Conservation (phyloP, 1,140 invertebrate genomes). For the Drosophila tani region DNA sequence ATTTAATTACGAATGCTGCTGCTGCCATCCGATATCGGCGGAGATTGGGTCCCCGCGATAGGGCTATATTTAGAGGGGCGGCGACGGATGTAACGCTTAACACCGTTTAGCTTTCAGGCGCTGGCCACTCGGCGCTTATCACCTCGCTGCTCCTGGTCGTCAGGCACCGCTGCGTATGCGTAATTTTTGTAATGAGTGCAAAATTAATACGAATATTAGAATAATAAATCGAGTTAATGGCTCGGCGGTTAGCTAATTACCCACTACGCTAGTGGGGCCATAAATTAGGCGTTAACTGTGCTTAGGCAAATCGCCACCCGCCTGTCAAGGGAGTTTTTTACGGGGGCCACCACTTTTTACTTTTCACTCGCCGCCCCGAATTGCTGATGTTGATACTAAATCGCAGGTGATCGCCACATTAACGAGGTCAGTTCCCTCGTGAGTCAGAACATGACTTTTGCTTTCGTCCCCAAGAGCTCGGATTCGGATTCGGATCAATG, state of each 20-base stretch:
- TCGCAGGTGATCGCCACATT: conserved; percentile 22
- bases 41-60: conserved; percentile 33
- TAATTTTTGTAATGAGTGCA: conserved; percentile 17
- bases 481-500: conserved; percentile 20
- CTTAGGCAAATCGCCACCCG: conserved; percentile 9
- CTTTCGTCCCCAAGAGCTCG: conserved; percentile 39
- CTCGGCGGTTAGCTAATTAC: conserved; percentile 28
- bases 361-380: not conserved
- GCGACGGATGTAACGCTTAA: conserved; percentile 41
- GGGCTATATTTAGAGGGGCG: conserved; percentile 7
- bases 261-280: not conserved
- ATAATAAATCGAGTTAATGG: conserved; percentile 29
- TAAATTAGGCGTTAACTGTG: conserved; percentile 33
- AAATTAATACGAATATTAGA: conserved; percentile 13
- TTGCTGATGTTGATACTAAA: not conserved
- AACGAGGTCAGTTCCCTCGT: conserved; percentile 52
- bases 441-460: conserved; percentile 51
- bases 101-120: conserved; percentile 56
- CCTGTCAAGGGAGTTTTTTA: conserved; percentile 15
- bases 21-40: not conserved
- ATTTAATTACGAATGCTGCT: conserved; percentile 28
- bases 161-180: conserved; percentile 61
- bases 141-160: conserved; percentile 18
- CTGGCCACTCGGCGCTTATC: conserved; percentile 40
- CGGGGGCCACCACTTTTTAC: not conserved